Percentiles rank a stretch among this genome's conserved stretches.
Conservation (phyloP, 1,140 invertebrate species). For the Phortica variegata region DNA sequence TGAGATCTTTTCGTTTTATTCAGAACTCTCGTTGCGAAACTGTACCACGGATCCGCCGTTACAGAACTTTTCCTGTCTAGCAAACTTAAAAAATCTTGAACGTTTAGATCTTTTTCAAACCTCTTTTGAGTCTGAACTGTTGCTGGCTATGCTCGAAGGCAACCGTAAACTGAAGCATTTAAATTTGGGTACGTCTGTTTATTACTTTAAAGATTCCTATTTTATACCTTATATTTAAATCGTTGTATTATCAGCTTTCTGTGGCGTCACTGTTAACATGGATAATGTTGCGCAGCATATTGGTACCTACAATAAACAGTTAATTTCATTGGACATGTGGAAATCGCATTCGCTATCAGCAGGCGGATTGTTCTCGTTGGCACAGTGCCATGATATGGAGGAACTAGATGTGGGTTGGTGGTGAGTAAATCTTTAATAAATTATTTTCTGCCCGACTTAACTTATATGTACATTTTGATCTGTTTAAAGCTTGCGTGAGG, state of each 20-base stretch:
- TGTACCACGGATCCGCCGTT: slow-evolving; percentile 57
- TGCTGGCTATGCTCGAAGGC: slow-evolving; percentile 66
- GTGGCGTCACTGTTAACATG: slow-evolving; percentile 63
- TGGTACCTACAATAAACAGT: slow-evolving; percentile 65
- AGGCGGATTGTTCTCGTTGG: slow-evolving; percentile 68
- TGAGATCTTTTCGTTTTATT: slow-evolving; percentile 24
- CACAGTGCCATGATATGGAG: slow-evolving; percentile 69
- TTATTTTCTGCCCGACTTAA: slow-evolving; percentile 3
- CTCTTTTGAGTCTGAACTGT: slow-evolving; percentile 63
- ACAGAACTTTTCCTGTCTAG: slow-evolving; percentile 65
- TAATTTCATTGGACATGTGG: slow-evolving; percentile 83
- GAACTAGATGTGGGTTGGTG: slow-evolving; percentile 91
- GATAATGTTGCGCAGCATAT: slow-evolving; percentile 70
- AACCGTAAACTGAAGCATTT: slow-evolving; percentile 72
- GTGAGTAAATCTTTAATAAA: slow-evolving; percentile 60
- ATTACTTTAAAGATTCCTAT: not conserved
- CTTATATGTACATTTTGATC: slow-evolving; percentile 18
- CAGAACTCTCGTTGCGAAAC: slow-evolving; percentile 69
- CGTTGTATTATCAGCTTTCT: slow-evolving; percentile 52
- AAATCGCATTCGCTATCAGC: slow-evolving; percentile 74
- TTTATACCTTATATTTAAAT: not conserved
- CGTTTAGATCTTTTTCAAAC: slow-evolving; percentile 78
- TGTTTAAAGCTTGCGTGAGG: slow-evolving; percentile 58
- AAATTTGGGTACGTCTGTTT: slow-evolving; percentile 63
- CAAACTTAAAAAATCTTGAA: slow-evolving; percentile 66